Evolutionary conservation across 2,797 vertebrate species (phyloP), one percentile per base, ranked within the genome.

Genomic region (Acrocephalus scirpaceus): DNA sequence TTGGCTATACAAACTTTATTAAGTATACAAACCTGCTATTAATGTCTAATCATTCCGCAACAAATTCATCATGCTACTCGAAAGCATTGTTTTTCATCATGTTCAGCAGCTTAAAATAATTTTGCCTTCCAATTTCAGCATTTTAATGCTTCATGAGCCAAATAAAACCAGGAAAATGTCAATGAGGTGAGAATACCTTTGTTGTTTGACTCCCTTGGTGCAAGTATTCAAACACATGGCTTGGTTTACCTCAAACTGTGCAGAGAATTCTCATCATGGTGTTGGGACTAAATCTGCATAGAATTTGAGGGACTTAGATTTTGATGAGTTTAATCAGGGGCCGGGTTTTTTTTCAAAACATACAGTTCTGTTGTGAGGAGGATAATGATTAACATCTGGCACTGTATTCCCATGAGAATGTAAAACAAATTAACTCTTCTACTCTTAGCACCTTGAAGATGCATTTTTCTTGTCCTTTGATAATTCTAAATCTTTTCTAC

Each of bases 81-180:
- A 75, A 88, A 70, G 79, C 60, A 44, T 81, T 90, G 85, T 50
- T 86, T 91, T 95, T 72, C 47, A 3, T 81, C 66, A 69, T 32
- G 47, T 54, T 75, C 73, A 86, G 36, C 40, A 66, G 30, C 60
- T 94, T 84, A 81, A 81, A 93, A 92, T 76, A 13, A 53, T 84
- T 95, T 66, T 77, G 42, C 25, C 90, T 95, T 92, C 91, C 7
- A 12, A 62, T 65, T 90, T 73, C 62, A 94, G 38, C 34, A 65
- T 93, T 93, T 76, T 74, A 83, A 65, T 34, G 5, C 60, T 92
- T 78, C 86, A 56, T 57, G 66, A 93, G 73, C 86, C 77, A 90
- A 96, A 93, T 81, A 88, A 95, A 95, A 79, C 61, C 10, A 64
- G 51, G 70, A 79, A 95, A 96, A 93, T 73, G 32, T 90, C 77